Percentiles rank a stretch among this genome's conserved stretches.
Evolutionary conservation across 2,113 vertebrate genomes (phyloP).

Genomic region (Carassius gibelio): DNA sequence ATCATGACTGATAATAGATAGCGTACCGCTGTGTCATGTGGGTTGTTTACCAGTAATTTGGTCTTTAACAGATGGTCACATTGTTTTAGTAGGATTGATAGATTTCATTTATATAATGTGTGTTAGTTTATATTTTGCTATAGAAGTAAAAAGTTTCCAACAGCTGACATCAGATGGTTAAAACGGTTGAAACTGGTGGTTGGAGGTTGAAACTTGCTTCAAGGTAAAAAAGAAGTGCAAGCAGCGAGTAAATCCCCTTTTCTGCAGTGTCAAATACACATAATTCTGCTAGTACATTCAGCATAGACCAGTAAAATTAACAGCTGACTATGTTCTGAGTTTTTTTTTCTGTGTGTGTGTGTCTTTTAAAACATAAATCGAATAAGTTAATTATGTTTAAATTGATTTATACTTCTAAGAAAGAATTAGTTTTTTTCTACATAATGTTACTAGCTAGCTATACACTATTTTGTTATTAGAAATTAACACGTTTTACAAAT

Average conservation of each 20-base stretch:
- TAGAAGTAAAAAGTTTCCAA: not conserved
- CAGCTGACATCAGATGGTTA: not conserved
- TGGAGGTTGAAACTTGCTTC: not conserved
- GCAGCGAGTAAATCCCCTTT: not conserved
- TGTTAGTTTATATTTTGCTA: not conserved
- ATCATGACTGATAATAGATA: not conserved
- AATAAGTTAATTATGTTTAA: no score
- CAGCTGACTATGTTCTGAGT: no score
- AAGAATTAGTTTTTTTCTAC: not conserved
- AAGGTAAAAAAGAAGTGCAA: conserved; percentile 34
- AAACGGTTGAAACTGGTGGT: not conserved
- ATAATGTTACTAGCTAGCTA: not conserved
- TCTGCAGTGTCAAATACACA: not conserved
- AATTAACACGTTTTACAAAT: no score
- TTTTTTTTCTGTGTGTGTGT: no score
- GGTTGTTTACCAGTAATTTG: not conserved
- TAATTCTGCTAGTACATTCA: not conserved
- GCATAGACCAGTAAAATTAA: not conserved
- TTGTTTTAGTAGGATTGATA: not conserved
- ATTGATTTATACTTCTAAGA: no score
- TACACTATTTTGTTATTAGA: no score
- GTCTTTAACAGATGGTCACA: not conserved
- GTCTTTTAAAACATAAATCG: no score
- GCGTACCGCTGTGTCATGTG: conserved; percentile 1
- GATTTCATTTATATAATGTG: not conserved